Base-by-base conservation (phyloP, 2,113 vertebrate genomes). In the Rousettus leschenaultii region DNA sequence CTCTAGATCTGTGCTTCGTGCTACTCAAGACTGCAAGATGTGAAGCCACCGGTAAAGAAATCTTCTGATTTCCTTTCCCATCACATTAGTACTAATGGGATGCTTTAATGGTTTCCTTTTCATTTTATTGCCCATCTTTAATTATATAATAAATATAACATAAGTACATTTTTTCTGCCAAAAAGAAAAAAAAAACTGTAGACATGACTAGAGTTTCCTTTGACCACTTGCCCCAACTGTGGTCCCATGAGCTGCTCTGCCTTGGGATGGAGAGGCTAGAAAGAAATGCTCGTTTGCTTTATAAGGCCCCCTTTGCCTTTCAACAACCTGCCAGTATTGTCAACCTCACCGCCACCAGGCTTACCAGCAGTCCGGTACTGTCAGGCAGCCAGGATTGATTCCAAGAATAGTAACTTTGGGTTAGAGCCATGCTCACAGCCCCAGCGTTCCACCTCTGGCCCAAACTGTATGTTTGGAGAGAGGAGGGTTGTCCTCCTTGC, bases 341-440 rank as follows among this genome's bases (percentile, higher is more conserved):
- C 94, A 90, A 1, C 53, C 75, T 26, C n/a, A 22, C 43, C 26
- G 43, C 84, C 87, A 30, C 94, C 61, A 85, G 71, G n/a, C 90
- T 91, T 74, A 35, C 82, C 26, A 21, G 61, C 40, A 43, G 94
- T 28, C 89, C 70, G 18, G 38, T 24, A 79, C 83, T 97, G 95
- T 95, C 94, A 88, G 66, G 53, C 89, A 66, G 84, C 95, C 95
- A 97, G 92, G 75, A 43, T 48, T 9, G 85, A 48, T 92, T 88
- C 95, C 93, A 75, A 88, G 91, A 96, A 97, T 96, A 96, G 97
- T 75, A 83, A 65, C 70, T 53, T 33, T 79, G 97, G 92, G 70
- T 26, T 14, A n/a, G 75, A 83, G 94, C 95, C 92, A 53, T 19
- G 26, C 92, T 95, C 70, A 74, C 26, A 79, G 89, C 55, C 43